A percentile compares a stretch with the other conserved stretches of the same genome.
phyloP scores from a whole-genome alignment of 2,113 vertebrate species.

The Eonycteris spelaea region DNA sequence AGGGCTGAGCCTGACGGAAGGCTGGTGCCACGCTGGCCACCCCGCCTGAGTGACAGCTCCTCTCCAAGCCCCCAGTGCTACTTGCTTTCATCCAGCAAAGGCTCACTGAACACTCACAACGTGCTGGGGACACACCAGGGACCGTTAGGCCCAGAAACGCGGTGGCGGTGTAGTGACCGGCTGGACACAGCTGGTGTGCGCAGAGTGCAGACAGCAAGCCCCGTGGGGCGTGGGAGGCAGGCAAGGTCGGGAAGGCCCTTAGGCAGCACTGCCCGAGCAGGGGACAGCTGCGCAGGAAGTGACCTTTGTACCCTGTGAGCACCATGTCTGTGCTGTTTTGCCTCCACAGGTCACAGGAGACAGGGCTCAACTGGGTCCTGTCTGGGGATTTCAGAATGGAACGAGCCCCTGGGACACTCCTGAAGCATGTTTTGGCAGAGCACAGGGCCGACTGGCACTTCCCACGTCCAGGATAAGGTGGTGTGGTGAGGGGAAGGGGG shows the following conservation, averaged over 20 bases:
- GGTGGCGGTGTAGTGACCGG: fast-evolving
- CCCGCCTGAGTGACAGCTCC: fast-evolving
- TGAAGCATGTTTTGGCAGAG: neutral
- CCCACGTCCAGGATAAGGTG: neutral
- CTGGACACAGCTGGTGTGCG: too few species aligned
- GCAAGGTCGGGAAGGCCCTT: too few species aligned
- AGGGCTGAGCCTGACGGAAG: too few species aligned
- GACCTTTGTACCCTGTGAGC: fast-evolving
- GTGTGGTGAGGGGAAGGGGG: too few species aligned
- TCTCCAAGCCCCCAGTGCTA: neutral
- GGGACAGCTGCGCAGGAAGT: neutral
- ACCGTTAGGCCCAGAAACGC: too few species aligned
- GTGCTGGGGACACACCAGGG: neutral
- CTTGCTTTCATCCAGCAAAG: neutral
- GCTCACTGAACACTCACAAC: fast-evolving
- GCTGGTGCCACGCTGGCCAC: neutral
- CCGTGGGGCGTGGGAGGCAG: fast-evolving
- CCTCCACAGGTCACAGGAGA: neutral
- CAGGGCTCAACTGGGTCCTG: neutral
- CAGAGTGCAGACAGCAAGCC: neutral
- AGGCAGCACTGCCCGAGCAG: neutral
- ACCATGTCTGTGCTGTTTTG: neutral
- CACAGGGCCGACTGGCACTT: fast-evolving
- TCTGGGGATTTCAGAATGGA: neutral
- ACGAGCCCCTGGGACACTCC: neutral